Percentiles rank a stretch among this genome's conserved stretches.
Conservation (phyloP, 2,113 vertebrate genomes). For the Psephotus haematonotus region DNA sequence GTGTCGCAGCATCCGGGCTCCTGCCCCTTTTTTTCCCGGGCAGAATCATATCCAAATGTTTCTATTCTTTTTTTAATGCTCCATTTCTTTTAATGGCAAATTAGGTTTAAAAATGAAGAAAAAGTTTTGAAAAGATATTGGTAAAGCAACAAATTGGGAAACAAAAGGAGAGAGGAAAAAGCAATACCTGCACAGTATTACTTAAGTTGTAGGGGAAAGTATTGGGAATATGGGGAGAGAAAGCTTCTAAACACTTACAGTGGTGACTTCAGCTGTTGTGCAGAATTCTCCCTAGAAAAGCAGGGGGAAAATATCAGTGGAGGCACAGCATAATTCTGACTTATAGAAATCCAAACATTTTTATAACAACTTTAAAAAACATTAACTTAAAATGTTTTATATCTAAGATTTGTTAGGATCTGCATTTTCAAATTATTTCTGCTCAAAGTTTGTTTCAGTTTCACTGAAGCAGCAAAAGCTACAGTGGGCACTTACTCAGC, state of each 20-base stretch:
- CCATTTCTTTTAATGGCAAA: neutral
- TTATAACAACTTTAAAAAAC: neutral
- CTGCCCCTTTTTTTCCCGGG: neutral
- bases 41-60: neutral
- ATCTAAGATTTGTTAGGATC: neutral
- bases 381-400: neutral
- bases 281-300: neutral
- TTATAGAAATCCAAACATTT: neutral
- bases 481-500: neutral
- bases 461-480: neutral
- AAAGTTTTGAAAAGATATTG: neutral
- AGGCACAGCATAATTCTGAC: neutral
- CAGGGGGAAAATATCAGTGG: neutral
- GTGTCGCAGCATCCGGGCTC: neutral
- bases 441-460: neutral
- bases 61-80: neutral
- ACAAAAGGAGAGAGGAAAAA: neutral
- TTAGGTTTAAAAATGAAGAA: neutral
- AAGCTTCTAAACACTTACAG: neutral
- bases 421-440: neutral
- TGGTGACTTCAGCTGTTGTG: neutral
- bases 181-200: neutral
- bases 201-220: neutral
- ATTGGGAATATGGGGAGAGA: neutral
- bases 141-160: neutral